Evolutionary conservation across 2,113 vertebrate species (phyloP), one percentile per base, ranked within the genome.

Genomic region (Bombycilla garrulus): DNA sequence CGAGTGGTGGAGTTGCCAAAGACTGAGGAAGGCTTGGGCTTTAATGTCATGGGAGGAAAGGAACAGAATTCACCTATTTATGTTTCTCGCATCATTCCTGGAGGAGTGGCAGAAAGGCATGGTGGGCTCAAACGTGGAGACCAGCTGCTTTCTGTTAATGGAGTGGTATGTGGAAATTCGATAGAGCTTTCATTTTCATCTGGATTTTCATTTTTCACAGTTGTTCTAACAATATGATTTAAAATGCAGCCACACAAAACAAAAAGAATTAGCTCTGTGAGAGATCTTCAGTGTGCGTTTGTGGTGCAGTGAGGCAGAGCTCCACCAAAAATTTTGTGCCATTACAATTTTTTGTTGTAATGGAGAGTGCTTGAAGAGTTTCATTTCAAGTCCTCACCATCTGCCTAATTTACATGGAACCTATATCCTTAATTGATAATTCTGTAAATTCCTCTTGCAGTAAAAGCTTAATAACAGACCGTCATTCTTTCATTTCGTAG

Each of bases 61-160:
- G 99, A 99, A 87, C 99, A 99, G 95, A 99, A 99, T 96, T 99
- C 99, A 10, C 99, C 99, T 29, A 99, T 99, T 95, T 99, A 99
- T 95, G 99, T 99, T 97, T 99, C 99, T 53, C 99, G 99, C 96
- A 99, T 99, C 97, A 99, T 99, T 96, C 99, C 99, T 15, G 99
- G 99, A 88, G 99, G 99, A 71, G 99, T 99, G 93, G 99, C 99
- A 1, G 99, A 99, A 97, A 98, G 99, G 93, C 99, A 99, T 0
- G 99, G 99, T 61, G 99, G 99, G 72, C 98, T 99, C 40, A 99
- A 99, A 95, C 97, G 99, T 90, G 99, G 99, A n/a, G 99, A 99
- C 97, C 99, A 99, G 97, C 98, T 99, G 67, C 98, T 99, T 81
- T 99, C 99, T 7, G 99, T 99, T 97, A 99, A 99, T 15, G 99